Percentiles rank a stretch among this genome's conserved stretches.
These are phyloP conservation scores for Zaprionus lachaisei DNA, from an alignment of 1,140 invertebrate species.

Conservation along the genomic window DNA sequence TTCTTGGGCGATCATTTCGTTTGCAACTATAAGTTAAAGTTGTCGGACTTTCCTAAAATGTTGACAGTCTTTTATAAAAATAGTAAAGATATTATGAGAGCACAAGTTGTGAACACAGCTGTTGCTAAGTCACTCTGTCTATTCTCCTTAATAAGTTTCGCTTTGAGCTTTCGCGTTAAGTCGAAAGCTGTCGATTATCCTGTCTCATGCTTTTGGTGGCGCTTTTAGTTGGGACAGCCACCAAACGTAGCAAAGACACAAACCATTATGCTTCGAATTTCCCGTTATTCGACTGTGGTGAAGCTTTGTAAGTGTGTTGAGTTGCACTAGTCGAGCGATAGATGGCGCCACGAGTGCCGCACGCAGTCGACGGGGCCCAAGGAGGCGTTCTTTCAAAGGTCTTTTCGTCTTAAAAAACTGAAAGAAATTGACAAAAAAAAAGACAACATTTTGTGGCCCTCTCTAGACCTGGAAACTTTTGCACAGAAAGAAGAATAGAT, in stretches of 20 bases:
- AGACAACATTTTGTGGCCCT: too few species aligned
- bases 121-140: background rate
- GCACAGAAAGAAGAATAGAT: too few species aligned
- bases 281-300: conserved; percentile 54
- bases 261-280: conserved; percentile 20
- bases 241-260: conserved; percentile 11
- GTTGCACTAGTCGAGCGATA: conserved; percentile 1
- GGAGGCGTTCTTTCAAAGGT: too few species aligned
- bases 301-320: conserved; percentile 35
- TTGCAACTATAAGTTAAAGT: too few species aligned
- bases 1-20: too few species aligned
- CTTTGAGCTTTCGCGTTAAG: background rate
- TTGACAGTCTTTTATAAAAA: too few species aligned
- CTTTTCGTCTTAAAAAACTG: too few species aligned
- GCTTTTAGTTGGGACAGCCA: background rate
- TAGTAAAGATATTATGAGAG: too few species aligned
- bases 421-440: too few species aligned
- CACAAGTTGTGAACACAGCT: background rate
- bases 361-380: background rate
- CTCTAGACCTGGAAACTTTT: too few species aligned
- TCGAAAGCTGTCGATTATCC: background rate
- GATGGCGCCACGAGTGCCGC: conserved; percentile 46
- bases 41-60: too few species aligned
- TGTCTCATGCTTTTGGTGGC: background rate
- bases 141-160: background rate